A percentile compares a stretch with the other conserved stretches of the same genome.
Conservation (phyloP, 2,113 vertebrate species). For the Siniperca knerii region DNA sequence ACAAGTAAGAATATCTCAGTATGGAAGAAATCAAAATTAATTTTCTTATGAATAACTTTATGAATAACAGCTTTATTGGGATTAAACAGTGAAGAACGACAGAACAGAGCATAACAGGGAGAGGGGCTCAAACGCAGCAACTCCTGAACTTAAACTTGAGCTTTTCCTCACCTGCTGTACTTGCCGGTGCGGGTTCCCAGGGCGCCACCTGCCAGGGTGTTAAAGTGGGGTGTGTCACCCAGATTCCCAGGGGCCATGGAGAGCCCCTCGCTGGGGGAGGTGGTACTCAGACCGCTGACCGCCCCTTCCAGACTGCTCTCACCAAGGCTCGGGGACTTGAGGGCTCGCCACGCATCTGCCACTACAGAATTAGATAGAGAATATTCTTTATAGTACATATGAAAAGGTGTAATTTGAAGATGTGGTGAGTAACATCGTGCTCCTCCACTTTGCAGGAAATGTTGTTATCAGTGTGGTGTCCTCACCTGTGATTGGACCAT, state of each 20-base stretch:
- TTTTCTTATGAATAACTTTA: background rate
- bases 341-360: constrained; percentile 97
- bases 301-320: constrained; percentile 97
- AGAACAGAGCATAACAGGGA: background rate
- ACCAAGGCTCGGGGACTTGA: constrained; percentile 97
- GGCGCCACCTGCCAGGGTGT: constrained; percentile 92
- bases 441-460: too few relatives aligned
- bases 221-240: constrained; percentile 93
- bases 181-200: constrained; percentile 91
- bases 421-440: background rate
- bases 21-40: background rate
- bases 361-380: constrained; percentile 77
- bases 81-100: too few relatives aligned
- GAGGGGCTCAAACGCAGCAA: background rate
- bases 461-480: background rate
- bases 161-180: constrained; percentile 91
- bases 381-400: background rate
- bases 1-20: background rate
- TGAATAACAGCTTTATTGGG: too few relatives aligned
- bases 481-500: constrained; percentile 97
- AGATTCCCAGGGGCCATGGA: constrained; percentile 92
- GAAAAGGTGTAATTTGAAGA: background rate
- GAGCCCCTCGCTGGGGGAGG: constrained; percentile 91
- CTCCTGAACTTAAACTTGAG: background rate
- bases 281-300: constrained; percentile 94